A percentile compares a stretch with the other conserved stretches of the same genome.
Evolutionary conservation across 2,888 invertebrate species (phyloP).

Genomic region (Bimastos eiseni): DNA sequence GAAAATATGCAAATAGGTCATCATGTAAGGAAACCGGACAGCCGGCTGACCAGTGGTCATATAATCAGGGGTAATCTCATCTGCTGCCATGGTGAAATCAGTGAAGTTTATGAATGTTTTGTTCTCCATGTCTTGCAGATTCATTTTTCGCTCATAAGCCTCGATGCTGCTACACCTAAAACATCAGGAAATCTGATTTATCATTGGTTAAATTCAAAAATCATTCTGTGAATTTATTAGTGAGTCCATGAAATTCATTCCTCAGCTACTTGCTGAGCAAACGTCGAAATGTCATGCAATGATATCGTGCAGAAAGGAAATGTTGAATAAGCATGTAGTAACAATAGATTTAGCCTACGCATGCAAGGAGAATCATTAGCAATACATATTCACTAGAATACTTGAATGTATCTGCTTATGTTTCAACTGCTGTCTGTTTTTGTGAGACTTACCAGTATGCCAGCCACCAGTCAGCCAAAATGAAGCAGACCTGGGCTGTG

Average conservation of each 20-base stretch:
- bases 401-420: too few relatives aligned
- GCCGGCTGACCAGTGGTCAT: neutral
- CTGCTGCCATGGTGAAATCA: constrained; percentile 1
- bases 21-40: constrained; percentile 43
- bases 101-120: neutral
- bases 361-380: too few relatives aligned
- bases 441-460: constrained; percentile 72
- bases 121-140: neutral
- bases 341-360: too few relatives aligned
- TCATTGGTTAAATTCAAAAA: neutral
- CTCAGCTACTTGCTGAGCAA: too few relatives aligned
- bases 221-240: neutral
- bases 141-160: neutral
- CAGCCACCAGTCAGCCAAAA: constrained; percentile 77
- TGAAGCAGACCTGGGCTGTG: constrained; percentile 73
- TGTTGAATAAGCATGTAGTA: too few relatives aligned
- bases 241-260: too few relatives aligned
- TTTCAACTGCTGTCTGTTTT: too few relatives aligned
- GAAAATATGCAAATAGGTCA: constrained; percentile 59
- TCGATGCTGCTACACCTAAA: constrained; percentile 8
- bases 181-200: neutral
- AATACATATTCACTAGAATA: too few relatives aligned
- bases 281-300: too few relatives aligned
- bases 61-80: neutral
- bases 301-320: too few relatives aligned